These are phyloP conservation scores for Drosophila funebris DNA, from an alignment of 1,140 invertebrate species.

Conservation along the genomic window DNA sequence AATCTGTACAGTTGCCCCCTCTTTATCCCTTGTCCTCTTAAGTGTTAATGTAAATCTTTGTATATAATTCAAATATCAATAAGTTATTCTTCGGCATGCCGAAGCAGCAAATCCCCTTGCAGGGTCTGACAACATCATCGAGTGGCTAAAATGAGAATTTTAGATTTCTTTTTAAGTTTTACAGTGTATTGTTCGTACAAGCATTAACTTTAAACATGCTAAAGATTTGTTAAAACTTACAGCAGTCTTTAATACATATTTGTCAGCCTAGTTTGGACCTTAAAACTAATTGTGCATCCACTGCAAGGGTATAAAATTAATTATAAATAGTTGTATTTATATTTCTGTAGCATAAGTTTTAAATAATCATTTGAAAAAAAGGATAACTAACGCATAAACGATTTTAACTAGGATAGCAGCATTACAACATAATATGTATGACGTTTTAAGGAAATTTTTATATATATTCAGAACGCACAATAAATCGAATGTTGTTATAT, in stretches of 20 bases:
- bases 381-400: neutral
- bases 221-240: neutral
- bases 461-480: constrained; percentile 48
- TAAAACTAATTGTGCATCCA: neutral
- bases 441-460: constrained; percentile 55
- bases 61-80: constrained; percentile 31
- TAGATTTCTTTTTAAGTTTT: too few relatives aligned
- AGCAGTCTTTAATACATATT: neutral
- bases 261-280: neutral
- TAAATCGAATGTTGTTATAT: constrained; percentile 20
- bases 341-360: constrained; percentile 28
- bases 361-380: constrained; percentile 11
- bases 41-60: constrained; percentile 33
- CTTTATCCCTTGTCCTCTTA: neutral
- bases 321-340: constrained; percentile 5
- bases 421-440: constrained; percentile 13
- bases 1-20: constrained; percentile 12
- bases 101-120: constrained; percentile 1
- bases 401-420: constrained; percentile 39
- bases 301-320: neutral
- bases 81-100: constrained; percentile 34
- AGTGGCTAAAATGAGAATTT: too few relatives aligned
- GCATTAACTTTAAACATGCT: neutral
- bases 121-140: neutral
- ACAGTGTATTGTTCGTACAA: neutral